Base-by-base conservation (phyloP, 2,113 vertebrate species). In the Pelusios castaneus region DNA sequence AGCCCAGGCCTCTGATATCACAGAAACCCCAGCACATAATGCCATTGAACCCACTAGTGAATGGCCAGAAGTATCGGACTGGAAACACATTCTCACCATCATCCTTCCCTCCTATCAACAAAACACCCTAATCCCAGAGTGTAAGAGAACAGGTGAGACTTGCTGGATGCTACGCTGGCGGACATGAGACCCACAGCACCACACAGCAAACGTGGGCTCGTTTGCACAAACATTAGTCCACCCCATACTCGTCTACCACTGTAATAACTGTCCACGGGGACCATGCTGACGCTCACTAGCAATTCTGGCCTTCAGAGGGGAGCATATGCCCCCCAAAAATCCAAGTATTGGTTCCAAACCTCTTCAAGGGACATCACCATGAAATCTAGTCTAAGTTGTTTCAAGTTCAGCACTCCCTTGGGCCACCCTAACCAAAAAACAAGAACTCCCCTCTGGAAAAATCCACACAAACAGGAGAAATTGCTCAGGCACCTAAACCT, bases 401-500 rank as follows among this genome's bases (percentile, higher is more conserved):
- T 29, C 73, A 45, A 41, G 6, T 3, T 22, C 11, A 10, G n/a
- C 82, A 95, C 92, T 94, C 91, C 96, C 95, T 14, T 60, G 29
- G 88, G 94, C 82, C 89, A 78, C 77, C 94, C 89, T 84, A 60
- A 58, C 45, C 34, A 24, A n/a, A 21, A n/a, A 31, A 43, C 41
- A 87, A 91, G 70, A 73, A 83, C 93, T 92, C 91, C 96, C 94
- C 97, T 96, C 95, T 97, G 94, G 97, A 97, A 97, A 97, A 97
- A 97, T 97, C 96, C 96, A 94, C 95, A 95, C 89, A 85, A 97
- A 97, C 95, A 96, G 96, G 89, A 97, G 91, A 96, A 96, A 96
- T 82, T 94, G 95, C 93, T 94, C 91, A 91, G 94, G 91, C 94
- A 94, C 95, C 92, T 90, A 83, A 92, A 95, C 93, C 93, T 92